Conservation (phyloP, 2,888 invertebrate genomes). For the Rhingia rostrata region DNA sequence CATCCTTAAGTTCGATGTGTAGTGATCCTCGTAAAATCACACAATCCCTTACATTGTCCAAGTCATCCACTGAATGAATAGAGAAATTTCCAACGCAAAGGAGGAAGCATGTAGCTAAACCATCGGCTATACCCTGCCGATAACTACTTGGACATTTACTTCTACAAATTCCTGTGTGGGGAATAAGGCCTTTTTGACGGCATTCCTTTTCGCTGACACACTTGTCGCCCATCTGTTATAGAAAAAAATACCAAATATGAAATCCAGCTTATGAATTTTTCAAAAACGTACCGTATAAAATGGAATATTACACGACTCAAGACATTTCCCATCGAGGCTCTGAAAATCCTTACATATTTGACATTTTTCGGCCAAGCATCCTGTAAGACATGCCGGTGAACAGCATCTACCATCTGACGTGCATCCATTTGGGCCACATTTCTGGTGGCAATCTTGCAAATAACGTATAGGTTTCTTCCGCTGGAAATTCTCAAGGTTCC, state of each 20-base stretch:
- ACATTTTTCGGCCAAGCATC: constrained; percentile 89
- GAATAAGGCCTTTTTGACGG: constrained; percentile 72
- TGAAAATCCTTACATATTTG: constrained; percentile 78
- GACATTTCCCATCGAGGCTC: constrained; percentile 78
- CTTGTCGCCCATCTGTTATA: constrained; percentile 40
- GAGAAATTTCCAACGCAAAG: constrained; percentile 77
- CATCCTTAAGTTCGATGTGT: constrained; percentile 83
- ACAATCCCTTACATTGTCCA: constrained; percentile 85
- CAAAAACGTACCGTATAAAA: constrained; percentile 48
- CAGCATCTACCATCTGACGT: constrained; percentile 87
- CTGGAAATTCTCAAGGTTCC: constrained; percentile 86
- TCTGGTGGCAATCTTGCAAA: constrained; percentile 83
- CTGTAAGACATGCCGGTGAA: constrained; percentile 88
- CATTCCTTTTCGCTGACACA: constrained; percentile 77
- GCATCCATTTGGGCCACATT: constrained; percentile 84
- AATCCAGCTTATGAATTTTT: neutral
- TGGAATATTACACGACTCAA: constrained; percentile 75
- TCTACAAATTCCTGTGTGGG: constrained; percentile 84
- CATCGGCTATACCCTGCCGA: constrained; percentile 54
- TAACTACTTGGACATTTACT: constrained; percentile 86
- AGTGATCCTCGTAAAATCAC: constrained; percentile 88
- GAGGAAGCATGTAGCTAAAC: constrained; percentile 73
- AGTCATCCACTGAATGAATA: constrained; percentile 75
- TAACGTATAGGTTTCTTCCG: constrained; percentile 41
- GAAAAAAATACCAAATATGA: neutral